These are phyloP conservation scores for Gymnorhina tibicen DNA, from an alignment of 2,113 vertebrate species.

Conservation along the genomic window DNA sequence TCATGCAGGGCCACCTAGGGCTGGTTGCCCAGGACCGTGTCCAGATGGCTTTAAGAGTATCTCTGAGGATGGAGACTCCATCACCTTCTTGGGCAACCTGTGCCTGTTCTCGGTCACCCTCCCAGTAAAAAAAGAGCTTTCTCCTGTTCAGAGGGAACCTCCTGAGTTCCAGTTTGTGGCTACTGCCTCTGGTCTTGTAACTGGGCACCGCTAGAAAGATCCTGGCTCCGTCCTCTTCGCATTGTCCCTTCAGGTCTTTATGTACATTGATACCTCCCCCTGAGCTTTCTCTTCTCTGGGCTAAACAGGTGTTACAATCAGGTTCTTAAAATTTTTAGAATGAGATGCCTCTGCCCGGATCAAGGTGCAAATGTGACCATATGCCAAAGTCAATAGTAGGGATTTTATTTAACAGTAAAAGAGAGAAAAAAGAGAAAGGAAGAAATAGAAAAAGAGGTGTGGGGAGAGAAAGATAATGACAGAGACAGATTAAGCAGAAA, in stretches of 20 bases:
- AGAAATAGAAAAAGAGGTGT: not conserved
- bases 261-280: not conserved
- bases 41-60: not conserved
- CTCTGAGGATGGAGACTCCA: not conserved
- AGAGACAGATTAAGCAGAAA: not conserved
- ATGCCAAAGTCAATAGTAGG: not conserved
- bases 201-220: not conserved
- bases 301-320: not conserved
- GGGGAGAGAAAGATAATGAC: not conserved
- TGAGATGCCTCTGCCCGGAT: not conserved
- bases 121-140: not conserved
- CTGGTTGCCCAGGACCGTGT: fast-evolving
- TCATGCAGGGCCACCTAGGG: not conserved
- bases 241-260: not conserved
- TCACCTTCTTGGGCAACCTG: not conserved
- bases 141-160: not conserved
- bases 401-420: not conserved
- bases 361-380: not conserved
- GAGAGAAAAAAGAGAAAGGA: not conserved
- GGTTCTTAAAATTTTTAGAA: not conserved
- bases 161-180: not conserved
- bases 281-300: not conserved
- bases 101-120: not conserved
- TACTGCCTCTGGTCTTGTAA: not conserved
- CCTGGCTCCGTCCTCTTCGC: fast-evolving